phyloP scores from a whole-genome alignment of 2,797 vertebrate genomes.

The Mastacembelus armatus region DNA sequence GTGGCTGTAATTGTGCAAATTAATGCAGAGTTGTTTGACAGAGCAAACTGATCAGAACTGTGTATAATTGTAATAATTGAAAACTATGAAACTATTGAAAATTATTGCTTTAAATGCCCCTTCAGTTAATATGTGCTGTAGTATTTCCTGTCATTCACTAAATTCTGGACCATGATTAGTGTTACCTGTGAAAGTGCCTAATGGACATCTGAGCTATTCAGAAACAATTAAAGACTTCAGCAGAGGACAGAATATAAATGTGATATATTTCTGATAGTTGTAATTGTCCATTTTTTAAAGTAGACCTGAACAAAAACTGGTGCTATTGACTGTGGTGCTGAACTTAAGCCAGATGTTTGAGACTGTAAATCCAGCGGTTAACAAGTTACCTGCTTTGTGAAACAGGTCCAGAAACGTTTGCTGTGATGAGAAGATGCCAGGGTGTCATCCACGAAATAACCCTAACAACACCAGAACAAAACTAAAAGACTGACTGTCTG shows the following conservation, averaged over 20 bases:
- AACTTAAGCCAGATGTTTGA: neutral
- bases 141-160: no score
- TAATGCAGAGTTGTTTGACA: neutral
- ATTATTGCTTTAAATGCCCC: no score
- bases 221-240: no score
- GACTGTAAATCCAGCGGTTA: neutral
- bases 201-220: no score
- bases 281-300: no score
- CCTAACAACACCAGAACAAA: neutral
- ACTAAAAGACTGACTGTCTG: neutral
- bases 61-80: neutral
- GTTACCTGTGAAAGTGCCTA: no score
- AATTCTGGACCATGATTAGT: no score
- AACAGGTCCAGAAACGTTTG: neutral
- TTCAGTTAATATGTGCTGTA: no score
- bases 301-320: neutral
- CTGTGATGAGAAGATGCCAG: neutral
- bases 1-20: neutral
- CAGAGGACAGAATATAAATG: no score
- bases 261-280: no score
- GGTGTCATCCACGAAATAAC: neutral
- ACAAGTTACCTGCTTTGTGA: neutral
- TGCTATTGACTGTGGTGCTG: neutral
- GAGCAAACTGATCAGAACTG: neutral
- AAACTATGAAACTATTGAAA: no score